Evolutionary conservation across 2,113 vertebrate species (phyloP).

Genomic region (Ovibos moschatus): DNA sequence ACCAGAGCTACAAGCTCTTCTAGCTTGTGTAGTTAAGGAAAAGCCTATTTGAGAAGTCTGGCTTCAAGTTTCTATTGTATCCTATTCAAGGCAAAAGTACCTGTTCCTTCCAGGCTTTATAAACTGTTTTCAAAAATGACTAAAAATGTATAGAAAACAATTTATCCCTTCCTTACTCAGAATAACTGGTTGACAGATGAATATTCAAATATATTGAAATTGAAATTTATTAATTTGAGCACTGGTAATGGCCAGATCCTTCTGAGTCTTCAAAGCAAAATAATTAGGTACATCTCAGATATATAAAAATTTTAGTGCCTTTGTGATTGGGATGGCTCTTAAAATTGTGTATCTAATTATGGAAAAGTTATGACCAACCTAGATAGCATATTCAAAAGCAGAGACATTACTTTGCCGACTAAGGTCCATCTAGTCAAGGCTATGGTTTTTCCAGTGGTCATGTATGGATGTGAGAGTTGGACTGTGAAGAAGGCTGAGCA

Average conservation of each 20-base stretch:
- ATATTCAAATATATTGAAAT: constrained; percentile 20
- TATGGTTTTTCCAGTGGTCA: too few species aligned
- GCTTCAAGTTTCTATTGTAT: background rate
- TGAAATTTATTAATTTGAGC: background rate
- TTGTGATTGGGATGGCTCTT: constrained; percentile 36
- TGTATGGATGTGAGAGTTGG: too few species aligned
- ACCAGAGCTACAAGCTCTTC: background rate
- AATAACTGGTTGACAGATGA: constrained; percentile 29
- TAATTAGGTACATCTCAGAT: background rate
- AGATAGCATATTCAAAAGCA: too few species aligned
- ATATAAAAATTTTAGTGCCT: constrained; percentile 44
- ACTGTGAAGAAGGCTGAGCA: too few species aligned
- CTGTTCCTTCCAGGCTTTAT: background rate
- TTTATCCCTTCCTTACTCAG: background rate
- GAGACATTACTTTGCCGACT: too few species aligned
- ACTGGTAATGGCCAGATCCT: background rate
- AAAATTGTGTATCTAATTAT: constrained; percentile 29
- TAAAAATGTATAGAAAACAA: constrained; percentile 24
- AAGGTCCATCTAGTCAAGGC: too few species aligned
- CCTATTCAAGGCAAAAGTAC: background rate
- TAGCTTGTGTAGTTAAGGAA: background rate
- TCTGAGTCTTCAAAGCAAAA: constrained; percentile 39
- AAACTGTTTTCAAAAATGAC: background rate
- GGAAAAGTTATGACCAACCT: background rate
- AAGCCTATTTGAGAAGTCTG: constrained; percentile 5